Conservation (phyloP, 2,797 vertebrate species). For the Channa striata region DNA sequence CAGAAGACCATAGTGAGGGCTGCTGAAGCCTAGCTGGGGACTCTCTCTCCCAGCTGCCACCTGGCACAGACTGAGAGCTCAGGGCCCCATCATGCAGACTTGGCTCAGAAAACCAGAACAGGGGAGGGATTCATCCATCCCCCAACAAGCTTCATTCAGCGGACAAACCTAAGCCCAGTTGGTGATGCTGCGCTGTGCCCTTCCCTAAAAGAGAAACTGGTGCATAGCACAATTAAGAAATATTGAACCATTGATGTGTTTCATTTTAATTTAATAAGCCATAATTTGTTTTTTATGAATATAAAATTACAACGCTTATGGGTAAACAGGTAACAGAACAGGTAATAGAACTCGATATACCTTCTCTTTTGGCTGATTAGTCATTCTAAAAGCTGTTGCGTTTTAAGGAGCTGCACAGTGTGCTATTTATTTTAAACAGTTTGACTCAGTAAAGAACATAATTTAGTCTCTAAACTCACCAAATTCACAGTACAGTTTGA, state of each 20-base stretch:
- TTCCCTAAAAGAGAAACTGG: slow-evolving; percentile 60
- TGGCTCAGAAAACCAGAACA: slow-evolving; percentile 81
- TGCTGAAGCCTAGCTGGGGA: slow-evolving; percentile 73
- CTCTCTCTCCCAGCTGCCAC: slow-evolving; percentile 85
- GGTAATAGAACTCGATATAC: slow-evolving; percentile 18
- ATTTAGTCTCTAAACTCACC: neutral
- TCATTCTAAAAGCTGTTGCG: slow-evolving; percentile 53
- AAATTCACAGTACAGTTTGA: slow-evolving; percentile 1
- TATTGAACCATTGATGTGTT: slow-evolving; percentile 49
- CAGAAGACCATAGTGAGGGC: slow-evolving; percentile 67
- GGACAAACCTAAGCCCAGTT: slow-evolving; percentile 74
- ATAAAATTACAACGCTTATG: slow-evolving; percentile 47
- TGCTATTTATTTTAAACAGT: too few relatives aligned
- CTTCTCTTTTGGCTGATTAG: slow-evolving; percentile 50
- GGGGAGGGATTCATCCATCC: slow-evolving; percentile 83
- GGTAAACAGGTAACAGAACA: slow-evolving; percentile 22
- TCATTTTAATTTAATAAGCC: slow-evolving; percentile 47
- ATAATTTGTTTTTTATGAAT: slow-evolving; percentile 47
- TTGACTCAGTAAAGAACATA: too few relatives aligned
- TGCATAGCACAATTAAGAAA: slow-evolving; percentile 45
- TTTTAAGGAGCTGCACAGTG: slow-evolving; percentile 52
- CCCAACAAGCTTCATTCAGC: slow-evolving; percentile 81
- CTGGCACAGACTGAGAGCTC: slow-evolving; percentile 81
- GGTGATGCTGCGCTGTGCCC: slow-evolving; percentile 62
- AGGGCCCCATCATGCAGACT: slow-evolving; percentile 76